Evolutionary conservation across 2,113 vertebrate genomes (phyloP), one percentile per base, ranked within the genome.

Genomic region (Atrichornis clamosus): DNA sequence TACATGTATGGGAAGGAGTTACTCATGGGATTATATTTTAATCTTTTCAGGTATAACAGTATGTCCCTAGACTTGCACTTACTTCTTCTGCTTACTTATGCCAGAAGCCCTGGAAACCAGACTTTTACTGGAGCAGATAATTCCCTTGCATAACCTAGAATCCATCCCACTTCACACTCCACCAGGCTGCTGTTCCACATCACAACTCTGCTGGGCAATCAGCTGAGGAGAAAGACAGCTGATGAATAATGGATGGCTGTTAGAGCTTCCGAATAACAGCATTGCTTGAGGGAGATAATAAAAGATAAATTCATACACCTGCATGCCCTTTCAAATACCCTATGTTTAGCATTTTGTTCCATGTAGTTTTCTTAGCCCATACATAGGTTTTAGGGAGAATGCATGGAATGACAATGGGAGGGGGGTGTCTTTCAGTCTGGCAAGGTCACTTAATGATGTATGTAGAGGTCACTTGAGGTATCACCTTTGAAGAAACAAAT

Each of bases 191-290:
- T 12, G 52, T 75, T 95, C 81, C 70, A 83, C 84, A 78, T 30
- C 3, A 0, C 50, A 92, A 8, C 82, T 87, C 79, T 79, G 63
- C 80, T 67, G 23, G 5, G 86, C 80, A 89, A 56, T 37, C 26
- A 8, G 94, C 70, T 41, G 72, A 44, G 74, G 55, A 92, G 78
- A 50, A 63, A 89, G 67, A 27, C 3, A 1, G 59, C 77, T 76
- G 69, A 76, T 78, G 74, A 97, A 95, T 95, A 96, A 95, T 84
- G 90, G 93, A 92, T 63, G 63, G 35, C 70, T 74, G 6, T 8
- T 49, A 22, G 80, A 86, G 53, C 82, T 64, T 24, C 26, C 44
- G 67, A 81, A 41, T 77, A 90, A 87, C 33, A 68, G 52, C 27
- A 50, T 63, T 72, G 78, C 67, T 88, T 65, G 84, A 94, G 68